These are phyloP conservation scores for Ailurus styani DNA, from an alignment of 2,113 vertebrate species.

Conservation along the genomic window DNA sequence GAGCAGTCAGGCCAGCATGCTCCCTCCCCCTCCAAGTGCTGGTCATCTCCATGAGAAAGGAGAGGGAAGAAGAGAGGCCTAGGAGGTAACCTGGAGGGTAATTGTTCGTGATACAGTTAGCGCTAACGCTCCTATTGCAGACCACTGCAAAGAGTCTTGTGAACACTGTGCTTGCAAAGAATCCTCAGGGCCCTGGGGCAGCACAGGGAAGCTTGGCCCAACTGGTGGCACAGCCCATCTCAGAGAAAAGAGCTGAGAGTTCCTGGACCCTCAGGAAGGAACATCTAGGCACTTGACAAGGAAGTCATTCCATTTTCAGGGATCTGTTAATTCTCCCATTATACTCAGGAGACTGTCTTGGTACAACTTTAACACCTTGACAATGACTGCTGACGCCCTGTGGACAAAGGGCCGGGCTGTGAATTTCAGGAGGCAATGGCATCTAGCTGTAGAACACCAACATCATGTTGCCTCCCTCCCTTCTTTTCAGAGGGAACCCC, in stretches of 20 bases:
- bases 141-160: neutral
- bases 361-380: neutral
- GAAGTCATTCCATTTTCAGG: neutral
- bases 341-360: neutral
- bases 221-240: neutral
- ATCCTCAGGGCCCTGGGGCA: neutral
- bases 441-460: too few relatives aligned
- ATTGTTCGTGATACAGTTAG: neutral
- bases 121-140: neutral
- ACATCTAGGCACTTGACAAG: neutral
- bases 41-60: neutral
- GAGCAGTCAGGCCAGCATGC: neutral
- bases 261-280: neutral
- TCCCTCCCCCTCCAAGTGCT: neutral
- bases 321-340: neutral
- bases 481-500: neutral
- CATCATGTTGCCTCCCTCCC: accelerated
- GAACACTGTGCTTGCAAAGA: neutral
- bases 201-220: neutral
- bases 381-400: neutral
- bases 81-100: neutral
- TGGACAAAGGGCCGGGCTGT: neutral
- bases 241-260: neutral
- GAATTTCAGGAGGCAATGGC: neutral
- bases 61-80: neutral